phyloP scores from a whole-genome alignment of 1,140 invertebrate species.

The Aphelinus atriplicis region DNA sequence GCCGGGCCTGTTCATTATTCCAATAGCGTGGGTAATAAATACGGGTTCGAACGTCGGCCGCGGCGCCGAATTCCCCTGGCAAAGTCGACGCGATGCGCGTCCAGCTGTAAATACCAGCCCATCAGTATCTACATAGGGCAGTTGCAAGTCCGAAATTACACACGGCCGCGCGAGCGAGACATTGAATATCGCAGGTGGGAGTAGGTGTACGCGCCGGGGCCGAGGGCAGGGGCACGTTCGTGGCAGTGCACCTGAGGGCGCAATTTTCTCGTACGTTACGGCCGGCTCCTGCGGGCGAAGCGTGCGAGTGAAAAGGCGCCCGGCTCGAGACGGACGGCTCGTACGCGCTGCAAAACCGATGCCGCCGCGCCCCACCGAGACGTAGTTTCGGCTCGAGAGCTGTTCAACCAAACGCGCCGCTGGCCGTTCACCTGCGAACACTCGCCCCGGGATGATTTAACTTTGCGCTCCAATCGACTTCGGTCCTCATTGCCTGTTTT shows the following conservation, averaged over 20 bases:
- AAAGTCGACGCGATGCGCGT: too few species aligned
- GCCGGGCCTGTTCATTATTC: too few species aligned
- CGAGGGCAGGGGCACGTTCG: neutral
- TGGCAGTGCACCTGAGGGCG: slow-evolving; percentile 48
- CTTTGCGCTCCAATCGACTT: too few species aligned
- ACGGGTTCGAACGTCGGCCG: too few species aligned
- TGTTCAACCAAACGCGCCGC: neutral
- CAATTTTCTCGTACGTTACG: slow-evolving; percentile 49
- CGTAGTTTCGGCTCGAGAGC: too few species aligned
- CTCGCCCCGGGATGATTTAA: too few species aligned
- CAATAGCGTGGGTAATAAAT: too few species aligned
- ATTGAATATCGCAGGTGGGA: neutral
- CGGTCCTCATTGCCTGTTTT: too few species aligned
- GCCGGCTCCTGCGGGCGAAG: slow-evolving; percentile 12
- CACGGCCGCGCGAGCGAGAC: neutral
- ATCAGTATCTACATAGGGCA: neutral
- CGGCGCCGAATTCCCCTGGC: too few species aligned
- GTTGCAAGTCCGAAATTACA: neutral
- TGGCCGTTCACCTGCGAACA: too few species aligned
- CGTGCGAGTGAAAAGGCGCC: slow-evolving; percentile 16
- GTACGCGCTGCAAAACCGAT: neutral
- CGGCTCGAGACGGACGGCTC: neutral
- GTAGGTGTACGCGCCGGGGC: neutral
- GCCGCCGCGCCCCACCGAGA: neutral
- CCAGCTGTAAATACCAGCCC: too few species aligned